Base-by-base conservation (phyloP, 2,888 invertebrate species). In the Parochlus steinenii region DNA sequence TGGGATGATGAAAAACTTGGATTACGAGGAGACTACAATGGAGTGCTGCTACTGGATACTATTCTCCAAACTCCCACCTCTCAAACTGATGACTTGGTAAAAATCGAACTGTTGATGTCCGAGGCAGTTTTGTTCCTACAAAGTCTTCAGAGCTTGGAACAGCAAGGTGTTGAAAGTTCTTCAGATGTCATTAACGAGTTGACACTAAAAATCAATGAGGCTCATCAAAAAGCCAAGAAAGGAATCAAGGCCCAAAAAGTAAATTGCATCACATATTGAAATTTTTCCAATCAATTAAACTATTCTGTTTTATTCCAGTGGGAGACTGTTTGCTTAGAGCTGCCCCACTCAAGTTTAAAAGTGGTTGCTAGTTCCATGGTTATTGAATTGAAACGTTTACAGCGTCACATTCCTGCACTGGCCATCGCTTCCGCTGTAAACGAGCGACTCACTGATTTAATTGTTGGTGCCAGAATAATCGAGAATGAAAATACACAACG, bases 161-260 rank as follows among this genome's bases (percentile, higher is more conserved):
- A 75, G 30, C 71, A 75, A 41, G 78, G 78, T 29, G 69, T 79
- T 33, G 83, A 86, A 49, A 75, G 79, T 44, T 69, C 77, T n/a
- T 61, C 69, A 41, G 79, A 80, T 52, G 79, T 87, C 37, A 61
- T 76, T 45, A 75, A 74, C 48, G 83, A 82, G 53, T 63, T 89
- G 43, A 74, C 77, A 45, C 70, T 68, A 50, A 76, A 80, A 47
- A 81, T 87, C 44, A 69, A 71, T 42, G 62, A 64, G 44, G 75
- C 71, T 22, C 74, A 77, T 47, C 68, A 73, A 44, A 75, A 72
- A 39, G 69, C 73, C 14, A 76, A 79, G 50, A 83, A 80, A 51
- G 86, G 86, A 46, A 82, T 86, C 34, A 89, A 89, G 61, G 82
- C 85, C 39, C 83, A 85, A 58, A 83, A 89, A 67, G 86, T 87